Evolutionary conservation across 1,140 invertebrate species (phyloP).

Genomic region (Eurosta solidaginis): DNA sequence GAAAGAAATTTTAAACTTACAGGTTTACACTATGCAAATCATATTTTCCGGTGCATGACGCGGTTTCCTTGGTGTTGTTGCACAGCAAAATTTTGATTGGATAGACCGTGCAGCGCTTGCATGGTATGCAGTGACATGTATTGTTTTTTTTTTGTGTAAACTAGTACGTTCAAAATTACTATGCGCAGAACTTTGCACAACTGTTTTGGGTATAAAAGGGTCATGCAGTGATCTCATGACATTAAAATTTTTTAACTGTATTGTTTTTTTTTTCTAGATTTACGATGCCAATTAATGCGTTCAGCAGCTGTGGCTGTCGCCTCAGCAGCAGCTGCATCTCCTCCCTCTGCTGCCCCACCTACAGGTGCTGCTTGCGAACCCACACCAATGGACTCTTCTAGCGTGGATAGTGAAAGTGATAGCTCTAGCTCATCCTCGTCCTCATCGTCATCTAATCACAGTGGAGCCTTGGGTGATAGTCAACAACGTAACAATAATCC

Average conservation of each 20-base stretch:
- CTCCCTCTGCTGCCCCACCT: constrained; percentile 51
- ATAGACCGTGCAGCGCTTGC: too few species aligned
- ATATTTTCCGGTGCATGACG: too few species aligned
- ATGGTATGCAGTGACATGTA: too few species aligned
- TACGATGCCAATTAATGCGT: constrained; percentile 51
- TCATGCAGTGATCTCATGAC: background rate
- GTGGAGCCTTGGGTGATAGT: background rate
- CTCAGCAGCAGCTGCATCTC: constrained; percentile 49
- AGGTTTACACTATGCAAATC: too few species aligned
- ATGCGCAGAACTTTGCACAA: too few species aligned
- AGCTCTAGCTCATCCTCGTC: constrained; percentile 54
- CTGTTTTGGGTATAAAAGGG: background rate
- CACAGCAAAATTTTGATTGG: too few species aligned
- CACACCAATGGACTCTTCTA: constrained; percentile 55
- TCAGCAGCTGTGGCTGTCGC: constrained; percentile 46
- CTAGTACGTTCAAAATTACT: too few species aligned
- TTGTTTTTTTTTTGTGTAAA: too few species aligned
- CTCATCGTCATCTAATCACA: constrained; percentile 43
- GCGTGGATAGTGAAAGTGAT: constrained; percentile 58
- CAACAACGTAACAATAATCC: background rate
- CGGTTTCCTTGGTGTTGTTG: too few species aligned
- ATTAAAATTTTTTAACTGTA: background rate
- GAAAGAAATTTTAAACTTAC: too few species aligned
- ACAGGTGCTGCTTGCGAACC: constrained; percentile 48
- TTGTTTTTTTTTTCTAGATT: constrained; percentile 37